phyloP scores from a whole-genome alignment of 2,888 invertebrate species.

The Caenorhabditis uteleia region DNA sequence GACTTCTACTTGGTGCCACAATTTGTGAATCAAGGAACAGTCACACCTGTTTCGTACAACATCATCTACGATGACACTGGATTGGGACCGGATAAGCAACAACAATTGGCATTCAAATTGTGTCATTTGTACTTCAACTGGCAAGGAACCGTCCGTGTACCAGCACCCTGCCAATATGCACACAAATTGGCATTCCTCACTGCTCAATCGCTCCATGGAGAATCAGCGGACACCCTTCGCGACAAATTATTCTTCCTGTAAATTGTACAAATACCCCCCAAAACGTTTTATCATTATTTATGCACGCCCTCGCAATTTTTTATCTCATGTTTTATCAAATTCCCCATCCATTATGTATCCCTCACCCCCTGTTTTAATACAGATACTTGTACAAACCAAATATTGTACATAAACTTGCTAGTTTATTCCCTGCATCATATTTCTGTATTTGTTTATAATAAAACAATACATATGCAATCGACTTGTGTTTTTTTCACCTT shows the following conservation, averaged over 20 bases:
- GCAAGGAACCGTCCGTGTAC: slow-evolving; percentile 79
- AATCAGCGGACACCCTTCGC: slow-evolving; percentile 38
- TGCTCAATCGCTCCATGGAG: slow-evolving; percentile 80
- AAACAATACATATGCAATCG: too few species aligned
- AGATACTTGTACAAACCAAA: too few species aligned
- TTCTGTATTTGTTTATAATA: too few species aligned
- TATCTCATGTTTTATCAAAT: too few species aligned
- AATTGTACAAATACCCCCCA: too few species aligned
- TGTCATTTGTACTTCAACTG: slow-evolving; percentile 90
- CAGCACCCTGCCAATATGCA: slow-evolving; percentile 91
- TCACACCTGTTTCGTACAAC: slow-evolving; percentile 88
- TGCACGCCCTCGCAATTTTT: too few species aligned
- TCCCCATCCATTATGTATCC: too few species aligned
- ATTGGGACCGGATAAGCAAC: slow-evolving; percentile 79
- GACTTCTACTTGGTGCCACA: slow-evolving; percentile 91
- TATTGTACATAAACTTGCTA: too few species aligned
- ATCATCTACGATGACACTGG: slow-evolving; percentile 81
- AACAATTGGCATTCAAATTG: slow-evolving; percentile 83
- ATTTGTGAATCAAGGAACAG: slow-evolving; percentile 84
- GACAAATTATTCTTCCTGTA: slow-evolving; percentile 53
- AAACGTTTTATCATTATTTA: too few species aligned
- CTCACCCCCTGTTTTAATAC: too few species aligned
- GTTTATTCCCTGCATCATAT: too few species aligned
- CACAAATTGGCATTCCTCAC: slow-evolving; percentile 90
- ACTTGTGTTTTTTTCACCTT: too few species aligned